Conservation (phyloP, 2,113 vertebrate species). For the Taxidea taxus region DNA sequence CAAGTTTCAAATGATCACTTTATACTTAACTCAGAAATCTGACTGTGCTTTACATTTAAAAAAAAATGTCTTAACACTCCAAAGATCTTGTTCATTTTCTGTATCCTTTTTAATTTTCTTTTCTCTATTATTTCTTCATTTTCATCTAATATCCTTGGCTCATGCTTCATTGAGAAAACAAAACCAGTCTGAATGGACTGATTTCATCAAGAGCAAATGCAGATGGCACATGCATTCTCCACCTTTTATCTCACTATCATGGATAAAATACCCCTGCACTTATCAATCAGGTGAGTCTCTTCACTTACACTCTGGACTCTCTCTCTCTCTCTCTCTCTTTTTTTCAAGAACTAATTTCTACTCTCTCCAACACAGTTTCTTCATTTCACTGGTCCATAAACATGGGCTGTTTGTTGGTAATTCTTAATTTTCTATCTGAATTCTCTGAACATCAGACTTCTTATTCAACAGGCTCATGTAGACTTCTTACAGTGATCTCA, state of each 20-base stretch:
- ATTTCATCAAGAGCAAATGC: not conserved
- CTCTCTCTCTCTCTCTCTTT: not conserved
- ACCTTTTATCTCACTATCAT: not conserved
- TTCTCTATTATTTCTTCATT: not conserved
- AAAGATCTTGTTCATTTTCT: not conserved
- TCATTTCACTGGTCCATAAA: not conserved
- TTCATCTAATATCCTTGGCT: not conserved
- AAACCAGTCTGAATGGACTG: not conserved
- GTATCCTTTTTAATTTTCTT: not conserved
- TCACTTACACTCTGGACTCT: not conserved
- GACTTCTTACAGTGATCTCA: not conserved
- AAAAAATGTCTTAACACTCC: not conserved
- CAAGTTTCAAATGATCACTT: not conserved
- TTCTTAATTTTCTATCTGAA: not conserved
- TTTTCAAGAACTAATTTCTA: not conserved
- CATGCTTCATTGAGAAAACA: not conserved
- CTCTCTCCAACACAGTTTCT: not conserved
- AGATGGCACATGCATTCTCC: not conserved
- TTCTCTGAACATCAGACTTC: not conserved
- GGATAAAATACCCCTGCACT: not conserved
- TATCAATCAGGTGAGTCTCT: not conserved
- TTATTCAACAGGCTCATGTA: not conserved
- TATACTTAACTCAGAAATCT: not conserved
- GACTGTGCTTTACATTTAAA: not conserved
- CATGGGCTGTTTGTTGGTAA: not conserved